Base-by-base conservation (phyloP, 1,140 invertebrate genomes). In the Tetramorium simillimum region DNA sequence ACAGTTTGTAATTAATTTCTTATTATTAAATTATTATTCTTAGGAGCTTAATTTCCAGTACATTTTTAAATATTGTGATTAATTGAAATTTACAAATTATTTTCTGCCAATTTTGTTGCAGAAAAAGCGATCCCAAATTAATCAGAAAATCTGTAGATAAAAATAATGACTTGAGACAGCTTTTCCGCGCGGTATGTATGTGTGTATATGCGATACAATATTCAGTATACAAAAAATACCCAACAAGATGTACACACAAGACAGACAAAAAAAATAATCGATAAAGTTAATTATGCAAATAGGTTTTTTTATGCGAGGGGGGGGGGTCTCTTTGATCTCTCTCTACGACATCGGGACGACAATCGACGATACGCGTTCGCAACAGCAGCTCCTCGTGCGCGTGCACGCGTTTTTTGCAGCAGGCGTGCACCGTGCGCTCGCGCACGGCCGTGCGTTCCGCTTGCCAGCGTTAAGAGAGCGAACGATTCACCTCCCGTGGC, bases 401-500 rank as follows among this genome's bases (percentile, higher is more conserved):
- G 72, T 72, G 76, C 65, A 67, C 62, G 56, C 53, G 49, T 84
- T 62, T 87, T 82, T 85, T 81, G 33, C 86, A 51, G 43, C 56
- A 18, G 10, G n/a, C 73, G 24, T 62, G 21, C 37, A 33, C 24
- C 62, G 67, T 53, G 60, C 43, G 65, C 67, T 72, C 76, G 62
- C n/a, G 76, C 70, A 75, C 56, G 67, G 46, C 43, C 67, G 62
- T 76, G 89, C 88, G 90, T 84, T 84, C 67, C 80, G 80, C 80
- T 84, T 75, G 80, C 88, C 75, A 80, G 88, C 80, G 80, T 84
- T 84, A 84, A 84, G 69, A 84, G 80, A 91, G 87, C 92, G 89
- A 92, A 87, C 94, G 92, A 93, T 94, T 94, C 94, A 93, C 94
- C 94, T 94, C 94, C 92, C 91, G 90, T 95, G 95, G 93, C 95